phyloP scores from a whole-genome alignment of 1,140 invertebrate species.

The Aphidius gifuensis region DNA sequence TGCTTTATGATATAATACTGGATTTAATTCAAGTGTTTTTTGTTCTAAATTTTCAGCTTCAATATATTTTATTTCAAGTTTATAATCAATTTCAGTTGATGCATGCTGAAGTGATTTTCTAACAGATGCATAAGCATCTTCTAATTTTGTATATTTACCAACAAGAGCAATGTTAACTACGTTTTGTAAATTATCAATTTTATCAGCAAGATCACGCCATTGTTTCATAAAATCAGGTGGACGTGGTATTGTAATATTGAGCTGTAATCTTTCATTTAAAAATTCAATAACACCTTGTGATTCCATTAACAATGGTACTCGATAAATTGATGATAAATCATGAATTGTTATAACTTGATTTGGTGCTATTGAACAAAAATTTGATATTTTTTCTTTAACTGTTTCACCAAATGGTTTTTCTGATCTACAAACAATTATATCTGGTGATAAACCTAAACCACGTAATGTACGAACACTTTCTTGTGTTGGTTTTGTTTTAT shows the following conservation, averaged over 20 bases:
- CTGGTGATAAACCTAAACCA: conserved; percentile 88
- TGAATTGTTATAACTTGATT: conserved; percentile 91
- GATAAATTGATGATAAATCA: conserved; percentile 91
- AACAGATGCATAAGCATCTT: conserved; percentile 96
- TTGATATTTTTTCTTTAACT: conserved; percentile 93
- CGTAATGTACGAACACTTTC: conserved; percentile 88
- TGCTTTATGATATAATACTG: conserved; percentile 86
- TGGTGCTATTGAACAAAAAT: conserved; percentile 92
- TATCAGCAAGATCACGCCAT: conserved; percentile 87
- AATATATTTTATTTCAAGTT: conserved; percentile 83
- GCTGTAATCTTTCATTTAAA: conserved; percentile 76
- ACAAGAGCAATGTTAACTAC: conserved; percentile 93
- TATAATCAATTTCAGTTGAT: conserved; percentile 76
- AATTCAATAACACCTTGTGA: conserved; percentile 86
- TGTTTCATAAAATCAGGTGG: conserved; percentile 78
- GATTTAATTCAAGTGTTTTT: conserved; percentile 67
- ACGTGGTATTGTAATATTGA: conserved; percentile 66
- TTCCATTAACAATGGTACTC: conserved; percentile 92
- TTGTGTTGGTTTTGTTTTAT: conserved; percentile 99
- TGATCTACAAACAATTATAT: conserved; percentile 92
- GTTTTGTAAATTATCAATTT: conserved; percentile 72
- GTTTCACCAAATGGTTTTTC: conserved; percentile 76
- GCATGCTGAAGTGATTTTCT: conserved; percentile 94
- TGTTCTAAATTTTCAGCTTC: conserved; percentile 87
- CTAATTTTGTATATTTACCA: conserved; percentile 96